Conservation (phyloP, 2,888 invertebrate species). For the Serrognathus titanus region DNA sequence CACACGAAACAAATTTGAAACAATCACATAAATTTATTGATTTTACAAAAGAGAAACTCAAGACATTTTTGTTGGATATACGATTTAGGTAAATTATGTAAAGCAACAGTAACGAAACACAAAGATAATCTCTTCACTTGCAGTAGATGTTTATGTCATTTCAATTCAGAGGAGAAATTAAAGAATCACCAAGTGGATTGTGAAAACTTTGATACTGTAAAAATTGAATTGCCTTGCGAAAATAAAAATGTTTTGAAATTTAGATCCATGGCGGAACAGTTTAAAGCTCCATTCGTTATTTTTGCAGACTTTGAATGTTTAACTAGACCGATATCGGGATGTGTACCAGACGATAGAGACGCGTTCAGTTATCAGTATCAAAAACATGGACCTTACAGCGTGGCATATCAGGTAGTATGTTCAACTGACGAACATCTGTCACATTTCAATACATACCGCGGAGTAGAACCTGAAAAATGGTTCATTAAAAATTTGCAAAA, state of each 20-base stretch:
- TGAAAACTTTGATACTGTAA: conserved; percentile 4
- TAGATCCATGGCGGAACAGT: not conserved
- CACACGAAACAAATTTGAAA: not conserved
- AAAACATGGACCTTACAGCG: conserved; percentile 7
- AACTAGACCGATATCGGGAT: not conserved
- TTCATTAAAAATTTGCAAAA: not conserved
- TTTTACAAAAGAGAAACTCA: not conserved
- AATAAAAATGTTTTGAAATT: conserved; percentile 5
- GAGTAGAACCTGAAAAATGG: conserved; percentile 4
- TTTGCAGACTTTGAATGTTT: conserved; percentile 11
- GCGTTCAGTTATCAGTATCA: conserved; percentile 1
- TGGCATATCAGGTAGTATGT: conserved; percentile 6
- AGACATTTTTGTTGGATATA: conserved; percentile 1
- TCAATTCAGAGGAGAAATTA: not conserved
- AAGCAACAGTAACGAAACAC: not conserved
- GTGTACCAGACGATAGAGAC: not conserved
- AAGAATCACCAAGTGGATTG: conserved; percentile 3
- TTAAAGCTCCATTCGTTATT: conserved; percentile 3
- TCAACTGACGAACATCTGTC: not conserved
- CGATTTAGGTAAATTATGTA: conserved; percentile 10
- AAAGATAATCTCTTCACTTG: not conserved
- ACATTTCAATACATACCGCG: conserved; percentile 2
- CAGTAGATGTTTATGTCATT: conserved; percentile 4
- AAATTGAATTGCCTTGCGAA: conserved; percentile 2
- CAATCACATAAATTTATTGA: conserved; percentile 2